These are phyloP conservation scores for Neofelis nebulosa DNA, from an alignment of 2,113 vertebrate species.

Conservation along the genomic window DNA sequence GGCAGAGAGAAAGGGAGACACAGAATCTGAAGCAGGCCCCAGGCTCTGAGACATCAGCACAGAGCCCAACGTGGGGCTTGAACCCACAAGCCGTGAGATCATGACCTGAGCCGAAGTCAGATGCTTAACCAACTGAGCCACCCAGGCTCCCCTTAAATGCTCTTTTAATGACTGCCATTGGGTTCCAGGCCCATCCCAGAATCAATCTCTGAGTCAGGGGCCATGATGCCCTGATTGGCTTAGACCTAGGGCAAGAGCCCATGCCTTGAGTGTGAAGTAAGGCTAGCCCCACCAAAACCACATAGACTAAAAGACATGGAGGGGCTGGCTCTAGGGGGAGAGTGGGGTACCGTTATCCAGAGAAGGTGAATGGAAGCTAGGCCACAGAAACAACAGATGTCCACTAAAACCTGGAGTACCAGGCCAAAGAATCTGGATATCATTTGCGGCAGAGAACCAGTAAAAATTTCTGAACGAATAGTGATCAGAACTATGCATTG, in stretches of 20 bases:
- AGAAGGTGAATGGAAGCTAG: not conserved
- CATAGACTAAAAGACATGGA: not conserved
- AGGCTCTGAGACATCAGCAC: too few species aligned
- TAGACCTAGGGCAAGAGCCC: not conserved
- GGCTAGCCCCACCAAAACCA: not conserved
- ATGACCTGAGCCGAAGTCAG: too few species aligned
- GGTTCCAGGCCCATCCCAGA: not conserved
- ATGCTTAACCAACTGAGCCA: too few species aligned
- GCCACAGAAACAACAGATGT: not conserved
- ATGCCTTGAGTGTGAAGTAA: not conserved
- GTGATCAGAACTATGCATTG: conserved; percentile 22
- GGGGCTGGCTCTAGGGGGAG: not conserved
- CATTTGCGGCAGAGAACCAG: conserved; percentile 17
- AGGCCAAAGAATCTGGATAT: not conserved
- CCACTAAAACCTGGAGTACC: not conserved
- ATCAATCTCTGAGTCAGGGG: not conserved
- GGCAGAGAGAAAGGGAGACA: too few species aligned
- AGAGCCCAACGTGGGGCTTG: too few species aligned
- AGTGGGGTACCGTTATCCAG: not conserved
- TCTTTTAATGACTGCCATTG: not conserved
- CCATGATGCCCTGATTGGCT: not conserved
- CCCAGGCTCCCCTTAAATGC: not conserved
- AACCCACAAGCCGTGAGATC: too few species aligned
- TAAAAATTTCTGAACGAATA: conserved; percentile 57
- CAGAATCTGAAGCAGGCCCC: too few species aligned